phyloP scores from a whole-genome alignment of 2,888 invertebrate genomes.

The Siphonodentalium dalli region DNA sequence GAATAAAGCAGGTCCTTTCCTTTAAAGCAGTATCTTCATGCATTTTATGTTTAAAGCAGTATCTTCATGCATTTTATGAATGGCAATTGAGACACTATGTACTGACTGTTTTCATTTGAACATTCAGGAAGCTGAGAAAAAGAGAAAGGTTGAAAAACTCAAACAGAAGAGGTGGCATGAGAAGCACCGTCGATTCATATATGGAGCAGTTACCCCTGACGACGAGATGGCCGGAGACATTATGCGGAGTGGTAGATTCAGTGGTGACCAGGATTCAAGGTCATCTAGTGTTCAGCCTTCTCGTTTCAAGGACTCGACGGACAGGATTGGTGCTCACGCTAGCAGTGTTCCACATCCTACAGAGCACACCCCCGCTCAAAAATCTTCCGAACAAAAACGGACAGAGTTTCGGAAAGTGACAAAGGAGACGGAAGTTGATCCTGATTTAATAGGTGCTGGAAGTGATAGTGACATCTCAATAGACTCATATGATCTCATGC shows the following conservation, averaged over 20 bases:
- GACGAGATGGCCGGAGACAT: slow-evolving; percentile 38
- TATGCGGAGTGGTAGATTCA: slow-evolving; percentile 19
- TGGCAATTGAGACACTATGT: no score
- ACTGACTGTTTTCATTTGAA: slow-evolving; percentile 8
- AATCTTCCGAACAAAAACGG: no score
- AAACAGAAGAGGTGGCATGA: slow-evolving; percentile 58
- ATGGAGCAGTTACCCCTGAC: slow-evolving; percentile 40
- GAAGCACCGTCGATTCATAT: slow-evolving; percentile 51
- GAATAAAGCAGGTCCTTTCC: no score
- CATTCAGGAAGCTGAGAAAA: slow-evolving; percentile 58
- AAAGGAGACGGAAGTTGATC: no score
- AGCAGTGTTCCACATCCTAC: background rate
- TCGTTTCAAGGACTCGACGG: background rate
- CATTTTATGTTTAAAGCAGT: no score
- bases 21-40: no score
- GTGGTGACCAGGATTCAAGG: slow-evolving; percentile 14
- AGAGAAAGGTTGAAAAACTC: slow-evolving; percentile 53
- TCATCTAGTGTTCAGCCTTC: background rate
- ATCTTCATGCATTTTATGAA: no score
- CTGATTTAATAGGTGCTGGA: no score
- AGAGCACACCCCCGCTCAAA: background rate
- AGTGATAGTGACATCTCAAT: no score
- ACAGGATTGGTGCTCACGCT: background rate
- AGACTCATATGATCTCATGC: no score
- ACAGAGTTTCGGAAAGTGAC: no score